A percentile compares a stretch with the other conserved stretches of the same genome.
Conservation (phyloP, 2,797 vertebrate species). For the Chelon labrosus region DNA sequence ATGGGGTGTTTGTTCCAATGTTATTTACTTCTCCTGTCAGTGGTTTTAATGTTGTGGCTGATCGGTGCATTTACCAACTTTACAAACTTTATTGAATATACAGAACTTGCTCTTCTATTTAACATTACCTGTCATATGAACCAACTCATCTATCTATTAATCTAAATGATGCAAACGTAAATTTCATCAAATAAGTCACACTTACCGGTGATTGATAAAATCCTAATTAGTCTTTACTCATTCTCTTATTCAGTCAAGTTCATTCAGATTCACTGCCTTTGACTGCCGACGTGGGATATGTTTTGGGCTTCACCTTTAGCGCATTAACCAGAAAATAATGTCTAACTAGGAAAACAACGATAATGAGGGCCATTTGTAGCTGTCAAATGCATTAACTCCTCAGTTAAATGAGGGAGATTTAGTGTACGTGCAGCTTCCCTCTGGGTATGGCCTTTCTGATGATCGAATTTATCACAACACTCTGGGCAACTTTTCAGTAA, state of each 20-base stretch:
- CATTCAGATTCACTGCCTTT: conserved; percentile 15
- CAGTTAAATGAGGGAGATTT: conserved; percentile 16
- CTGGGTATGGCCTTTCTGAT: background rate
- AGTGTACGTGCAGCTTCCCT: background rate
- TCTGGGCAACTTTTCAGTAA: conserved; percentile 17
- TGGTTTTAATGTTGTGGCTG: too few species aligned
- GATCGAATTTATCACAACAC: conserved; percentile 6
- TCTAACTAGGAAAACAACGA: conserved; percentile 7
- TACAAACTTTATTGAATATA: too few species aligned
- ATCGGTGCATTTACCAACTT: too few species aligned
- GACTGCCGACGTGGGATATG: background rate
- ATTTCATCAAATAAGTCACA: background rate
- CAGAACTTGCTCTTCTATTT: too few species aligned
- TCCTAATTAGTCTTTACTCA: background rate
- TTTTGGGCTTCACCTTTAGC: background rate
- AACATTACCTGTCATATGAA: too few species aligned
- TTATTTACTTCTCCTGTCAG: too few species aligned
- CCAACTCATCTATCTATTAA: too few species aligned
- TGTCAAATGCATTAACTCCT: conserved; percentile 24
- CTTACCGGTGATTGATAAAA: background rate
- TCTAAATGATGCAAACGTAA: too few species aligned
- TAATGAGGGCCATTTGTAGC: background rate
- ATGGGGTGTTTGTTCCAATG: too few species aligned
- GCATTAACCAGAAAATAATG: conserved; percentile 3
- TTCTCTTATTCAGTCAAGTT: background rate